Evolutionary conservation across 1,140 invertebrate genomes (phyloP).

Genomic region (Papilio glaucus): DNA sequence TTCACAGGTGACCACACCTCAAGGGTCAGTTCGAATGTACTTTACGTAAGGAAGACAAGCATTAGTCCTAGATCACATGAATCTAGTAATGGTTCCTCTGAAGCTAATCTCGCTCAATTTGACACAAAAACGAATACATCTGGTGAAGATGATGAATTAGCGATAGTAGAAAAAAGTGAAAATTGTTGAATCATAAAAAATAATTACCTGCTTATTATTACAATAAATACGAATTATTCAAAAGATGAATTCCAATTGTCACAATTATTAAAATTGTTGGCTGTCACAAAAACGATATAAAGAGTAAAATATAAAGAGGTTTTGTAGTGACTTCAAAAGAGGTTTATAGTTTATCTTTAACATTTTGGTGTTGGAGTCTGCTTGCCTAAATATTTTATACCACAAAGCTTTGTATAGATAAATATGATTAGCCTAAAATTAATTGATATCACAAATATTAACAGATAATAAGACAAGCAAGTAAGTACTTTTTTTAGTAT

Average conservation of each 20-base stretch:
- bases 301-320: constrained; percentile 24
- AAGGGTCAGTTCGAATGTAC: constrained; percentile 68
- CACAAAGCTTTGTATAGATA: background rate
- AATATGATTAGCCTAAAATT: no score
- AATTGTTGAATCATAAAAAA: constrained; percentile 49
- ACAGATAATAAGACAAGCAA: no score
- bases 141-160: constrained; percentile 75
- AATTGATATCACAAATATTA: no score
- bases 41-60: constrained; percentile 73
- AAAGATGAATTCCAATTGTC: constrained; percentile 13
- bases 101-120: constrained; percentile 66
- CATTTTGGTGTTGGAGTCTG: background rate
- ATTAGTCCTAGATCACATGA: constrained; percentile 73
- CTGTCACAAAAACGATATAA: constrained; percentile 14
- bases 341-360: background rate
- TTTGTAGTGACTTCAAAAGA: background rate
- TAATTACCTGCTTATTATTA: constrained; percentile 29
- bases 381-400: background rate
- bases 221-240: constrained; percentile 11
- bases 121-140: constrained; percentile 75
- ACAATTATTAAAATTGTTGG: constrained; percentile 19
- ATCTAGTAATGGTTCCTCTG: constrained; percentile 73
- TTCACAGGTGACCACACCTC: constrained; percentile 55
- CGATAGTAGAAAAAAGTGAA: constrained; percentile 70
- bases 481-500: no score